These are phyloP conservation scores for Mungos mungo DNA, from an alignment of 2,113 vertebrate genomes.

Conservation along the genomic window DNA sequence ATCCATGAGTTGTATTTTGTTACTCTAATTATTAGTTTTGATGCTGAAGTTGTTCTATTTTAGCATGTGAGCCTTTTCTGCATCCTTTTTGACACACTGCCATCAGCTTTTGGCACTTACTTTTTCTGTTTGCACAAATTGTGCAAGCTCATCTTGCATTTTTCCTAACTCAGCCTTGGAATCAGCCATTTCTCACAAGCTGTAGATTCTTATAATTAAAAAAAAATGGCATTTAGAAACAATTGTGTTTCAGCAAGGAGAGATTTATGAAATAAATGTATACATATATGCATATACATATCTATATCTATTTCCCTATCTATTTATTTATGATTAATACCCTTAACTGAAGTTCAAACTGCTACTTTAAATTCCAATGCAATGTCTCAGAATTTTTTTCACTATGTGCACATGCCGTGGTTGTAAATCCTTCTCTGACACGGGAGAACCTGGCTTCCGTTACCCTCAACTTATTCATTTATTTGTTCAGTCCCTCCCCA, in stretches of 20 bases:
- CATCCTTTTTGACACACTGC: not conserved
- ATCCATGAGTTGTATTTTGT: not conserved
- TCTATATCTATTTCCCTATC: not conserved
- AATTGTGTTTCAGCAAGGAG: not conserved
- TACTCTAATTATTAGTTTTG: not conserved
- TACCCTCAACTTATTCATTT: not conserved
- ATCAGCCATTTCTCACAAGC: not conserved
- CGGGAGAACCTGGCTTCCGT: not conserved
- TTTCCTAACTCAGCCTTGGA: not conserved
- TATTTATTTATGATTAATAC: not conserved
- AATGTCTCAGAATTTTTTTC: not conserved
- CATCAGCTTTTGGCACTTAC: not conserved
- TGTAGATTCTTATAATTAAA: not conserved
- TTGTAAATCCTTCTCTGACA: not conserved
- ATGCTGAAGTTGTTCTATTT: not conserved
- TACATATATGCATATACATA: not conserved
- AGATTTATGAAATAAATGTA: not conserved
- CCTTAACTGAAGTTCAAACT: not conserved
- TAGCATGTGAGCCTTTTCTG: not conserved
- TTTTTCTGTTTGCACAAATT: not conserved
- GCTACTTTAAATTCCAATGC: not conserved
- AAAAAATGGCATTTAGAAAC: not conserved
- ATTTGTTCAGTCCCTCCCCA: not conserved
- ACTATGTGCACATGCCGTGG: fast-evolving
- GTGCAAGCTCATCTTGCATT: not conserved